Evolutionary conservation across 2,888 invertebrate species (phyloP).

Genomic region (Megaustenia siamemsis): DNA sequence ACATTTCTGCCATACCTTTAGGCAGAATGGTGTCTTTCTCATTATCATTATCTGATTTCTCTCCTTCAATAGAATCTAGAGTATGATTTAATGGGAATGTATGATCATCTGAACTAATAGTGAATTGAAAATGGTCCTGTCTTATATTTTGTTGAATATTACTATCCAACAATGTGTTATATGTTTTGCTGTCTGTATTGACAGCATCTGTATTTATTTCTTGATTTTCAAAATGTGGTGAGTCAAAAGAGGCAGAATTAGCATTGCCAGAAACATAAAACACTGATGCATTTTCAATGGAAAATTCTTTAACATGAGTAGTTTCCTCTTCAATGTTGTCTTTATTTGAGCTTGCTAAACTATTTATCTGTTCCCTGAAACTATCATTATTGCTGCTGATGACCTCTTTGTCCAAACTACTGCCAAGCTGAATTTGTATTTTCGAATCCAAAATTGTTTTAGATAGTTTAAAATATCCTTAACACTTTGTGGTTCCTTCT

Average conservation of each 20-base stretch:
- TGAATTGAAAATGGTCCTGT: background rate
- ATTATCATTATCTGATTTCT: background rate
- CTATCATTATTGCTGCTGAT: no score
- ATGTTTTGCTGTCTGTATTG: background rate
- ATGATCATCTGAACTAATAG: background rate
- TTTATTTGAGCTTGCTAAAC: background rate
- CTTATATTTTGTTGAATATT: background rate
- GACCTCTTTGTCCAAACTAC: background rate
- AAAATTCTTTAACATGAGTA: constrained; percentile 20
- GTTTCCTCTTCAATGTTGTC: background rate
- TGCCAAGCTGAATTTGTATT: no score
- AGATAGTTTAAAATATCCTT: background rate
- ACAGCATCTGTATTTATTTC: background rate
- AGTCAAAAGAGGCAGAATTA: background rate
- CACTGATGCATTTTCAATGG: background rate
- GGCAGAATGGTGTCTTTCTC: background rate
- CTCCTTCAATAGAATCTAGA: background rate
- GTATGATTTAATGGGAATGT: background rate
- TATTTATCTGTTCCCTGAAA: background rate
- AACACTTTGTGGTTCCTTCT: background rate
- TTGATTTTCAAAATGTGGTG: background rate
- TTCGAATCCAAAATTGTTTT: background rate
- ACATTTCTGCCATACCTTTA: constrained; percentile 7
- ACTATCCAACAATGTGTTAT: background rate
- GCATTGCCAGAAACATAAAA: background rate